These are phyloP conservation scores for Ophioninae sp. DNA, from an alignment of 2,888 invertebrate genomes.

Conservation along the genomic window DNA sequence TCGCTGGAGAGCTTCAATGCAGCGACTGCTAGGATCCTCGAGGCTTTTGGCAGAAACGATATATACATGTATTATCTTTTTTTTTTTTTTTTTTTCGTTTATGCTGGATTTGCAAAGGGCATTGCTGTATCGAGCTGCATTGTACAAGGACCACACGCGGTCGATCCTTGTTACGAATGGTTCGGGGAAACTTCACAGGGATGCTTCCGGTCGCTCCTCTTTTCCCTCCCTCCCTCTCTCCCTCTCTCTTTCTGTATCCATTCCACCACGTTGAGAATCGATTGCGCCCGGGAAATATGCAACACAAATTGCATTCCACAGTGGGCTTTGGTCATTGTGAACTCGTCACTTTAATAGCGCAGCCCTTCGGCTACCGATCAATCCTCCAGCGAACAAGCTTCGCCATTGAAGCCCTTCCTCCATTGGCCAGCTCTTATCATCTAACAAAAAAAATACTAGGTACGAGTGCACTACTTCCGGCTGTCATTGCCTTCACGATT, in stretches of 20 bases:
- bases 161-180: conserved; percentile 43
- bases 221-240: conserved; percentile 59
- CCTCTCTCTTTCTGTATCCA: conserved; percentile 53
- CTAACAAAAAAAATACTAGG: too few relatives aligned
- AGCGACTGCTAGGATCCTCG: conserved; percentile 7
- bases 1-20: conserved; percentile 1
- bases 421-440: too few relatives aligned
- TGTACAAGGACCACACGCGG: conserved; percentile 39
- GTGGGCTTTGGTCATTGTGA: conserved; percentile 68
- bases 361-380: conserved; percentile 38
- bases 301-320: conserved; percentile 75
- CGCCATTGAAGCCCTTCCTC: conserved; percentile 10
- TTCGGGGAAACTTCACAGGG: conserved; percentile 35
- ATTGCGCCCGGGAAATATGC: conserved; percentile 74
- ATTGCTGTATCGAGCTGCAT: conserved; percentile 45
- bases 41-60: conserved; percentile 24
- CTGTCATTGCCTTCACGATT: conserved; percentile 2
- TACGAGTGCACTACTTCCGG: not conserved
- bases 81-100: conserved; percentile 25
- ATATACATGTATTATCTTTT: not conserved
- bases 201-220: conserved; percentile 43
- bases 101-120: conserved; percentile 59
- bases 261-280: conserved; percentile 64
- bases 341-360: conserved; percentile 67
- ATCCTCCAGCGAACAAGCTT: conserved; percentile 49